phyloP scores from a whole-genome alignment of 1,140 invertebrate species.

The Camponotus floridanus region DNA sequence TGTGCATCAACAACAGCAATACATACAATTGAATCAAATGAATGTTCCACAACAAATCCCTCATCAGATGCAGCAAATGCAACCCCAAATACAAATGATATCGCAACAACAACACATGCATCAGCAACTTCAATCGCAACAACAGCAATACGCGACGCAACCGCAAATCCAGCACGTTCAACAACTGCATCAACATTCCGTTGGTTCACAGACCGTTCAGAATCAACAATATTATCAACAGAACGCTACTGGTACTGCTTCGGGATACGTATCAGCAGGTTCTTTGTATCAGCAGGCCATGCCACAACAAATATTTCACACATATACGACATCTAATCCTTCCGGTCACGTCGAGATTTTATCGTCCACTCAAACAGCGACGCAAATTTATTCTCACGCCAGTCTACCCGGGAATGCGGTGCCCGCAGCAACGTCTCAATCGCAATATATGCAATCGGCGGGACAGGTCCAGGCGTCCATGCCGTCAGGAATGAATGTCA shows the following conservation, averaged over 20 bases:
- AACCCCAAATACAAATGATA: slow-evolving; percentile 77
- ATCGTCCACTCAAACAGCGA: slow-evolving; percentile 75
- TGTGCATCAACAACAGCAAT: slow-evolving; percentile 69
- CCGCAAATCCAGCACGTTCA: slow-evolving; percentile 78
- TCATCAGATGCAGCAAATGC: slow-evolving; percentile 82
- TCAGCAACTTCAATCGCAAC: slow-evolving; percentile 71
- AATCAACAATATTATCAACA: slow-evolving; percentile 82
- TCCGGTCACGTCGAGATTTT: slow-evolving; percentile 81
- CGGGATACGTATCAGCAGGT: slow-evolving; percentile 70
- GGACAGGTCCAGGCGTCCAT: slow-evolving; percentile 81
- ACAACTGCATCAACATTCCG: slow-evolving; percentile 79
- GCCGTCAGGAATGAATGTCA: slow-evolving; percentile 79
- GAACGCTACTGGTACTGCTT: slow-evolving; percentile 68
- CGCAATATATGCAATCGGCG: slow-evolving; percentile 78
- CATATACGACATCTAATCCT: slow-evolving; percentile 78
- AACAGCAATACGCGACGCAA: slow-evolving; percentile 70
- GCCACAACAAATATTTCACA: slow-evolving; percentile 86
- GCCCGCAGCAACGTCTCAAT: slow-evolving; percentile 76
- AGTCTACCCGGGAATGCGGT: slow-evolving; percentile 73
- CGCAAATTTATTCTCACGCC: slow-evolving; percentile 80
- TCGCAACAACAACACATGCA: slow-evolving; percentile 80
- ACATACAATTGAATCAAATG: slow-evolving; percentile 84
- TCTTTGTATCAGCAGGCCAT: slow-evolving; percentile 81
- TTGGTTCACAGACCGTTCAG: slow-evolving; percentile 78
- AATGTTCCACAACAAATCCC: slow-evolving; percentile 86